These are phyloP conservation scores for Lasioglossum malachurum DNA, from an alignment of 2,888 invertebrate species.

Conservation along the genomic window DNA sequence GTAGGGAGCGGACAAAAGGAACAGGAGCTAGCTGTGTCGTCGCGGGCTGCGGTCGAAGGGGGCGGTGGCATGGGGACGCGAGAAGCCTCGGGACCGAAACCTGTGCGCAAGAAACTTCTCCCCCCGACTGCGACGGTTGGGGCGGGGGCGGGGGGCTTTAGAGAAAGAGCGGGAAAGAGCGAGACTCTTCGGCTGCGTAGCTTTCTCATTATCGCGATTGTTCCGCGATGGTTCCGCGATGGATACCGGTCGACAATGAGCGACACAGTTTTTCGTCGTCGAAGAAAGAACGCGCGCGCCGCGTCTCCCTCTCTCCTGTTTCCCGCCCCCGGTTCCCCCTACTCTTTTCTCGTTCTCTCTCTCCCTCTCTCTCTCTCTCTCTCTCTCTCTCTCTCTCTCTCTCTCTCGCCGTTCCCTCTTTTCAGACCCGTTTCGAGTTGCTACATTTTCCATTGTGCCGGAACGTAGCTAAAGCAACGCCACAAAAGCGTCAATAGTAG, in stretches of 20 bases:
- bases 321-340: neutral
- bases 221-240: conserved; percentile 79
- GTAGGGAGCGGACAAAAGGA: conserved; percentile 42
- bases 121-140: neutral
- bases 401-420: conserved; percentile 4
- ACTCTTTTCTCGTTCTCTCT: neutral
- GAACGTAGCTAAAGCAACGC: conserved; percentile 65
- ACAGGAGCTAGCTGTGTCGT: neutral
- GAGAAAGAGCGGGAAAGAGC: conserved; percentile 30
- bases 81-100: conserved; percentile 1
- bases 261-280: conserved; percentile 79
- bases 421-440: conserved; percentile 49
- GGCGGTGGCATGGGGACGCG: neutral
- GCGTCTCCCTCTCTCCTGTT: conserved; percentile 6
- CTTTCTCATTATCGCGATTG: conserved; percentile 83
- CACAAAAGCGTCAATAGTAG: conserved; percentile 69
- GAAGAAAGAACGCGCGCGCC: conserved; percentile 50
- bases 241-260: conserved; percentile 78
- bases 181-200: conserved; percentile 79
- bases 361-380: neutral
- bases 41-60: conserved; percentile 12
- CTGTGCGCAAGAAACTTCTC: conserved; percentile 23
- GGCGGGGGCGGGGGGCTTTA: neutral
- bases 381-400: neutral
- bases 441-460: conserved; percentile 61